Percentiles rank a stretch among this genome's conserved stretches.
These are phyloP conservation scores for Nomada flava DNA, from an alignment of 2,888 invertebrate species.

Conservation along the genomic window DNA sequence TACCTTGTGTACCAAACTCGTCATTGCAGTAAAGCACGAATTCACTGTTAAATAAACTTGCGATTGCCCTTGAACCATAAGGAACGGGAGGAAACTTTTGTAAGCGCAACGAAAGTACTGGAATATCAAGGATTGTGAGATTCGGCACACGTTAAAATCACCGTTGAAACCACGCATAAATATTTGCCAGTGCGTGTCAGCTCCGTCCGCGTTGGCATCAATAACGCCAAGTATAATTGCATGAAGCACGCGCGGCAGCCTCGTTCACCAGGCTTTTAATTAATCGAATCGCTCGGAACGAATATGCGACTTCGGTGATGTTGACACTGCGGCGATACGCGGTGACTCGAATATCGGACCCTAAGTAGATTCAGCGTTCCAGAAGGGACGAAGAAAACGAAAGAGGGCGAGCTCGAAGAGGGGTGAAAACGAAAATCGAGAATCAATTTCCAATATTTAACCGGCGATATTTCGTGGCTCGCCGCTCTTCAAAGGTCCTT, in stretches of 20 bases:
- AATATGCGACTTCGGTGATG: slow-evolving; percentile 11
- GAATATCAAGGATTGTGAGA: too few species aligned
- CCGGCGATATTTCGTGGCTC: slow-evolving; percentile 25
- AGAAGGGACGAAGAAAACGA: too few species aligned
- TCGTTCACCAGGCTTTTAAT: slow-evolving; percentile 57
- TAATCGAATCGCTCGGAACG: slow-evolving; percentile 55
- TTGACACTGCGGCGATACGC: slow-evolving; percentile 37
- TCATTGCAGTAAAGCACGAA: background rate
- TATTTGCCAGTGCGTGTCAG: slow-evolving; percentile 11
- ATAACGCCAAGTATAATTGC: slow-evolving; percentile 31
- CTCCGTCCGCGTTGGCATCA: background rate
- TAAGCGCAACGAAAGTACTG: too few species aligned
- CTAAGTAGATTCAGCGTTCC: background rate
- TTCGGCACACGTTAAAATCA: background rate
- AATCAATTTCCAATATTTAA: slow-evolving; percentile 37
- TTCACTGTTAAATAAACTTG: too few species aligned
- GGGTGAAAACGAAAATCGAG: slow-evolving; percentile 1
- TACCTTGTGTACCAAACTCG: background rate
- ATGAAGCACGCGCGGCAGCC: background rate
- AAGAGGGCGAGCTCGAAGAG: background rate
- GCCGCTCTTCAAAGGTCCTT: slow-evolving; percentile 53
- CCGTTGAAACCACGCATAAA: background rate
- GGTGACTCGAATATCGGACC: slow-evolving; percentile 37
- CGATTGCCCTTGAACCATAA: too few species aligned
- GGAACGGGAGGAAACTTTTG: too few species aligned